A percentile compares a stretch with the other conserved stretches of the same genome.
These are phyloP conservation scores for Dolichallabes microphthalmus DNA, from an alignment of 2,113 vertebrate species.

Conservation along the genomic window DNA sequence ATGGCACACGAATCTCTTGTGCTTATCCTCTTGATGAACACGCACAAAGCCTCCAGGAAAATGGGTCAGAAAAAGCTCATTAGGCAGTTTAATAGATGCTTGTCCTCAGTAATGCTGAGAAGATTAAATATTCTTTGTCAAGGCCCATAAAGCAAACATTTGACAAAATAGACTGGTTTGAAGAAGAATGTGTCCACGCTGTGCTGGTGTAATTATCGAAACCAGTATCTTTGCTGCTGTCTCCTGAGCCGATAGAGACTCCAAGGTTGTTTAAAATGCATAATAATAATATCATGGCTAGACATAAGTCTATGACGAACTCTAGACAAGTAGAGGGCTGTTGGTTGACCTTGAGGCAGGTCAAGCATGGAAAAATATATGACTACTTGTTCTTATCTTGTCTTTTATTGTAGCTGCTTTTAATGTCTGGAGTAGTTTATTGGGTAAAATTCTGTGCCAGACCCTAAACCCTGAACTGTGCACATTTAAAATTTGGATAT, in stretches of 20 bases:
- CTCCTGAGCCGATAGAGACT: conserved; percentile 13
- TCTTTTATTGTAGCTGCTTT: neutral
- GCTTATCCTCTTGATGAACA: conserved; percentile 68
- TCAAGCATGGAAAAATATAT: conserved; percentile 1
- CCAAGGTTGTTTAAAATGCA: conserved; percentile 5
- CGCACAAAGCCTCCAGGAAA: conserved; percentile 59
- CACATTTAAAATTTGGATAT: neutral
- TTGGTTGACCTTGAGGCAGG: neutral
- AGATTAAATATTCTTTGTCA: conserved; percentile 54
- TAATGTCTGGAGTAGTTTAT: neutral
- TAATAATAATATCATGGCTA: conserved; percentile 27
- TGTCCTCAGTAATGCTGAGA: conserved; percentile 54
- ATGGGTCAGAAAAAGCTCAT: conserved; percentile 63
- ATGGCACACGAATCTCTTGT: conserved; percentile 57
- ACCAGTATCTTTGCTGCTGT: conserved; percentile 49
- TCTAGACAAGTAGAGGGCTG: neutral
- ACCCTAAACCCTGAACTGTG: neutral
- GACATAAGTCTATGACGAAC: neutral
- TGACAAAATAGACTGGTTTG: conserved; percentile 51
- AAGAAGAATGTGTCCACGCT: conserved; percentile 42
- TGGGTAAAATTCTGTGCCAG: neutral
- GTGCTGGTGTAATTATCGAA: conserved; percentile 16
- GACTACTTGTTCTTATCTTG: conserved; percentile 1
- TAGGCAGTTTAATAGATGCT: conserved; percentile 62
- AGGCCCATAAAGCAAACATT: conserved; percentile 55